Conservation (phyloP, 2,113 vertebrate species). For the Anarrhichthys ocellatus region DNA sequence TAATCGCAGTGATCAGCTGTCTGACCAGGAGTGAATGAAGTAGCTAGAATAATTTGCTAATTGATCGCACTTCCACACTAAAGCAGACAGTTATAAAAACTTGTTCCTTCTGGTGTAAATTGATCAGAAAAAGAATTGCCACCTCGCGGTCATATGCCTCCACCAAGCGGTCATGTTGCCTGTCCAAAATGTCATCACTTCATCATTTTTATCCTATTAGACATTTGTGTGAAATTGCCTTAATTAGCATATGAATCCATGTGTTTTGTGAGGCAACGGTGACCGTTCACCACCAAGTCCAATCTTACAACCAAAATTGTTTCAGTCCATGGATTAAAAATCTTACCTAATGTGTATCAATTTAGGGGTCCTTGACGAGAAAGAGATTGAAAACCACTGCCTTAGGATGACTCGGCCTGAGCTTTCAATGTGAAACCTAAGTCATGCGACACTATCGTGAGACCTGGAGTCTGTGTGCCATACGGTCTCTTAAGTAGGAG, state of each 20-base stretch:
- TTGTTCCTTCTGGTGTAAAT: neutral
- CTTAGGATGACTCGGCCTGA: conserved; percentile 6
- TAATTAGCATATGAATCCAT: neutral
- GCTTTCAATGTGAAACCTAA: conserved; percentile 38
- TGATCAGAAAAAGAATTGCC: neutral
- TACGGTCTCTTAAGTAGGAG: neutral
- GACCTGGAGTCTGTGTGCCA: neutral
- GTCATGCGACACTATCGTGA: conserved; percentile 11
- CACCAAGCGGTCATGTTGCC: too few relatives aligned
- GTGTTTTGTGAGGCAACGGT: neutral
- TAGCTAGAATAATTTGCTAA: neutral
- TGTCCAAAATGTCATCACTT: too few relatives aligned
- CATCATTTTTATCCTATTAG: too few relatives aligned
- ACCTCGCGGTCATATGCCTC: too few relatives aligned
- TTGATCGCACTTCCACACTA: neutral
- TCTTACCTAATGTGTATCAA: neutral
- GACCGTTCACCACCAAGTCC: neutral
- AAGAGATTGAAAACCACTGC: neutral
- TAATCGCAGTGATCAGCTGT: too few relatives aligned
- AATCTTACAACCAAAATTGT: neutral
- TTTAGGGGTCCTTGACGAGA: neutral
- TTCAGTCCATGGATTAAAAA: neutral
- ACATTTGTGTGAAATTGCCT: too few relatives aligned
- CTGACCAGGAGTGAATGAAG: neutral
- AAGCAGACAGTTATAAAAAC: neutral